Evolutionary conservation across 2,888 invertebrate genomes (phyloP), one percentile per base, ranked within the genome.

Genomic region (Pristionchus japonicus): DNA sequence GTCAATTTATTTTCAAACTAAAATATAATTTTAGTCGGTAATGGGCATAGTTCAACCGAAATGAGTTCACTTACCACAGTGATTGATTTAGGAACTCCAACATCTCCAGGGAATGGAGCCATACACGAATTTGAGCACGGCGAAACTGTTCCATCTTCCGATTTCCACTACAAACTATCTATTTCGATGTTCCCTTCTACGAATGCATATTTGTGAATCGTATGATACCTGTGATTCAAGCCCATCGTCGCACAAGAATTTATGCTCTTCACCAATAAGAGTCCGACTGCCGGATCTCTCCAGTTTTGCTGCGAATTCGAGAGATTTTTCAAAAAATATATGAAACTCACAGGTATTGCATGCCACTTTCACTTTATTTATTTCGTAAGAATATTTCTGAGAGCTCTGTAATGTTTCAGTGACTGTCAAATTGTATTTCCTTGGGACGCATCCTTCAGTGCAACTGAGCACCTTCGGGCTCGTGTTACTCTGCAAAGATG

Each of bases 201-300:
- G 15, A 13, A 34, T 84, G 57, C 4, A n/a, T 3, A 20, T 31
- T 84, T n/a, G 20, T 1, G 23, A 13, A 9, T 84, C 2, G 15
- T 2, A 27, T 11, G 9, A 11, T 17, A 47, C 80, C 4, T 9
- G 4, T 7, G 70, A 43, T 13, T 43, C 85, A 13, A 84, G 57
- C 6, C 4, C 27, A 31, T 87, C 87, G 17, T 87, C 87, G 13
- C 87, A 87, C 23, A 87, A 52, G 87, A 20, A 87, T 74, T 61
- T n/a, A 37, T 87, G 74, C 23, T 77, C 87, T 34, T 31, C 40
- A 0, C 87, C 87, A 23, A 87, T 61, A n/a, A n/a, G n/a, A n/a
- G n/a, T n/a, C n/a, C n/a, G n/a, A n/a, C n/a, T n/a, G n/a, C n/a
- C n/a, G n/a, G 31, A 31, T 37, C 11, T 80, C 7, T 23, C n/a